Percentiles rank a stretch among this genome's conserved stretches.
These are phyloP conservation scores for Strix aluco DNA, from an alignment of 2,113 vertebrate species.

Conservation along the genomic window DNA sequence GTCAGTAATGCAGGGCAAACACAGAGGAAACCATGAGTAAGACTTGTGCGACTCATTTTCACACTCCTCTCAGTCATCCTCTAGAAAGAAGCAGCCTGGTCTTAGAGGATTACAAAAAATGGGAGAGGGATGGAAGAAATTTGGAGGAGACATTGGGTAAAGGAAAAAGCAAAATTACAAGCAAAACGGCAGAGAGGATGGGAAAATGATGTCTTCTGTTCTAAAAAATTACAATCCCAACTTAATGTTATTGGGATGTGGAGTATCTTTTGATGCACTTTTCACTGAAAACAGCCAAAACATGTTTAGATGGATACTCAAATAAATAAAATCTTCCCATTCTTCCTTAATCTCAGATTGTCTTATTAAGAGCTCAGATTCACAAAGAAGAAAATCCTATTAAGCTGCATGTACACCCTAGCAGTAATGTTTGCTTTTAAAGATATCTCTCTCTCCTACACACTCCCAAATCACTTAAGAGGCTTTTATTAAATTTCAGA, in stretches of 20 bases:
- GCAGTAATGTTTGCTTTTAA: slow-evolving; percentile 56
- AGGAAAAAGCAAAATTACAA: background rate
- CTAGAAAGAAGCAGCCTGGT: background rate
- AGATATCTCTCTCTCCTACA: slow-evolving; percentile 47
- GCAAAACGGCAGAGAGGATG: background rate
- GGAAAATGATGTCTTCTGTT: background rate
- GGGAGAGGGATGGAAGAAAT: background rate
- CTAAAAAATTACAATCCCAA: background rate
- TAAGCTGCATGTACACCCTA: slow-evolving; percentile 38
- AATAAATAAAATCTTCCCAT: slow-evolving; percentile 12
- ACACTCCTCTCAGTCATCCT: slow-evolving; percentile 9
- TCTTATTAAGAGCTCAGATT: slow-evolving; percentile 57
- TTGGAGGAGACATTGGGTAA: background rate
- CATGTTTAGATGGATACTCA: background rate
- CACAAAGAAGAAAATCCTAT: slow-evolving; percentile 41
- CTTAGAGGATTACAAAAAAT: background rate
- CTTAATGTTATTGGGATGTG: background rate
- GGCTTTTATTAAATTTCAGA: slow-evolving; percentile 70
- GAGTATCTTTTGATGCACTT: background rate
- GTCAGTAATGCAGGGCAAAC: slow-evolving; percentile 22
- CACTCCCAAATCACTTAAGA: slow-evolving; percentile 66
- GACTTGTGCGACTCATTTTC: slow-evolving; percentile 7
- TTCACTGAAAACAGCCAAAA: background rate
- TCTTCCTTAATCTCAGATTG: slow-evolving; percentile 18
- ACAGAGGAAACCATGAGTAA: slow-evolving; percentile 1